Evolutionary conservation across 2,113 vertebrate genomes (phyloP), one percentile per base, ranked within the genome.

Genomic region (Ginglymostoma cirratum): DNA sequence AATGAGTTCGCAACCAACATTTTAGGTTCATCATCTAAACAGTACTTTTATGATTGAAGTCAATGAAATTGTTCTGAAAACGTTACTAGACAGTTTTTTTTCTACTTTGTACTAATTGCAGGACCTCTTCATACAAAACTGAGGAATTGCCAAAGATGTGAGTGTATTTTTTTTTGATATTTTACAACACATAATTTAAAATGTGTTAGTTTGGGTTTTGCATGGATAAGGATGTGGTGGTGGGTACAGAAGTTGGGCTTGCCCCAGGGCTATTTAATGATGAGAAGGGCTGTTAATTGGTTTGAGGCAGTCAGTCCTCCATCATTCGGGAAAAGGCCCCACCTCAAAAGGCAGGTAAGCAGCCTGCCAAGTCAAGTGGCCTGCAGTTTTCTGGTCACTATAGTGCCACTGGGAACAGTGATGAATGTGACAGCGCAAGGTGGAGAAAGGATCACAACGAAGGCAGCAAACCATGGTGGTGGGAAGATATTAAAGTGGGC

Each of bases 101-200:
- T 93, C 89, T 93, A 66, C 34, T 93, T n/a, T 90, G 55, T 66
- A 8, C 55, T 6, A 65, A 92, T n/a, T 65, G 8, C n/a, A 93
- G 89, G 89, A 38, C n/a, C n/a, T 8, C 27, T 65, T 5, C 30
- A 66, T n/a, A n/a, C 89, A 66, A 66, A 23, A 10, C 4, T 8
- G 61, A 93, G 66, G 89, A 93, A 0, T 38, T 67, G 34, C 89
- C 89, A 38, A 93, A 66, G 61, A 93, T 93, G 89, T 93, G 65
- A 93, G 89, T 66, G 19, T 48, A 48, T 65, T 67, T 93, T 34
- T 3, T 67, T 66, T 67, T 93, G 1, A 38, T 65, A n/a, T 92
- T 55, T 92, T 1, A 65, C 6, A 66, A 23, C 34, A 93, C n/a
- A 38, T 89, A 89, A 89, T 10, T 3, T 89, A 10, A 14, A 34